Evolutionary conservation across 2,113 vertebrate species (phyloP).

Genomic region (Henicopernis longicauda): DNA sequence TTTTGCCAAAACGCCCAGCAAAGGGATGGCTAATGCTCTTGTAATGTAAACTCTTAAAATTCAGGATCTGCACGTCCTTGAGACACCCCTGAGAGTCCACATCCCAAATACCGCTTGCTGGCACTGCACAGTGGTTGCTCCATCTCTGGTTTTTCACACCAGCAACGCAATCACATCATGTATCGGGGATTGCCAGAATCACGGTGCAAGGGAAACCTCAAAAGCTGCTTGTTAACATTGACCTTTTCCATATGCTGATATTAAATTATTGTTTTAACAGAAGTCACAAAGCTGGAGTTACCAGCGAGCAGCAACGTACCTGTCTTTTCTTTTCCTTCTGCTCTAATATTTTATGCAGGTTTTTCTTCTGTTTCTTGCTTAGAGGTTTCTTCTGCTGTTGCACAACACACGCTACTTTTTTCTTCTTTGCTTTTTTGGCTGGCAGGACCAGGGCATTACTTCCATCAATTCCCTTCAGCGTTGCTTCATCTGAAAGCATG

Average conservation of each 20-base stretch:
- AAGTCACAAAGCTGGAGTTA: fast-evolving
- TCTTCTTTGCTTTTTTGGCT: constrained; percentile 78
- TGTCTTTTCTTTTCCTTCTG: constrained; percentile 90
- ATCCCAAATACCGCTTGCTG: fast-evolving
- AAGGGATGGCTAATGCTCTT: neutral
- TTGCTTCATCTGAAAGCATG: constrained; percentile 69
- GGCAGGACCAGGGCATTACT: constrained; percentile 89
- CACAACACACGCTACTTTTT: neutral
- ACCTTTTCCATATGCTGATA: fast-evolving
- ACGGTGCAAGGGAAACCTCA: neutral
- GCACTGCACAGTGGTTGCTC: fast-evolving
- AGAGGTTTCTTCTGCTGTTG: constrained; percentile 78
- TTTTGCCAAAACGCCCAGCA: neutral
- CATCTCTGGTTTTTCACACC: neutral
- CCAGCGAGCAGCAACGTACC: constrained; percentile 34
- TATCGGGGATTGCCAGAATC: fast-evolving
- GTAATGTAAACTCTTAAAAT: neutral
- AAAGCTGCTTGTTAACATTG: fast-evolving
- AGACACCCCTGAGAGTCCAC: fast-evolving
- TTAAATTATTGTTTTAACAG: fast-evolving
- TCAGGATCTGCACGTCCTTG: neutral
- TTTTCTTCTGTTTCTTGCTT: constrained; percentile 87
- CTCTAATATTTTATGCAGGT: constrained; percentile 87
- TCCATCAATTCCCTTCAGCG: constrained; percentile 84
- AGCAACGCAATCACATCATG: fast-evolving